Conservation (phyloP, 2,888 invertebrate species). For the Colostygia pectinataria region DNA sequence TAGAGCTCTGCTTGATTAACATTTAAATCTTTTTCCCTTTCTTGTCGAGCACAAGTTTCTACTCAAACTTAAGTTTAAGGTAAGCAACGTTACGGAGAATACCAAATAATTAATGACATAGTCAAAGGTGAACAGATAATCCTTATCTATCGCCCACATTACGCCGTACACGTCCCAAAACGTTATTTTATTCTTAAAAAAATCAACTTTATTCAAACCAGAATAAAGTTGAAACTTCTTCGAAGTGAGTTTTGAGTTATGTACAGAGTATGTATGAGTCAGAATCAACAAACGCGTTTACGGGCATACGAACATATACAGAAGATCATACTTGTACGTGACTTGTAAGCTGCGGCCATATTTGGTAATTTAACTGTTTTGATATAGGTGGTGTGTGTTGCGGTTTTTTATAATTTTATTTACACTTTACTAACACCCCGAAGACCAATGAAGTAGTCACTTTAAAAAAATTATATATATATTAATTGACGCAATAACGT, state of each 20-base stretch:
- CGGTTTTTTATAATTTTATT: slow-evolving; percentile 20
- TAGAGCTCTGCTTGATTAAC: too few relatives aligned
- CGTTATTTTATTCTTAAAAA: slow-evolving; percentile 34
- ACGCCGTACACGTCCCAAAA: slow-evolving; percentile 29
- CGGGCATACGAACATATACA: slow-evolving; percentile 52
- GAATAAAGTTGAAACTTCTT: slow-evolving; percentile 45
- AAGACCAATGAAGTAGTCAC: too few relatives aligned
- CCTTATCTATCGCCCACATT: slow-evolving; percentile 68
- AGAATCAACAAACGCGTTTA: slow-evolving; percentile 51
- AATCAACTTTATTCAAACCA: too few relatives aligned
- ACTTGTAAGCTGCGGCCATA: slow-evolving; percentile 53
- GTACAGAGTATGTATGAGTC: slow-evolving; percentile 52
- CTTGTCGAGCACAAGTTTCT: slow-evolving; percentile 1
- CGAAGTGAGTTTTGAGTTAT: slow-evolving; percentile 26
- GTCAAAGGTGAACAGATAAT: slow-evolving; percentile 44
- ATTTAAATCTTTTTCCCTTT: too few relatives aligned
- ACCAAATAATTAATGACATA: slow-evolving; percentile 31
- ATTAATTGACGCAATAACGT: too few relatives aligned
- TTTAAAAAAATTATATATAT: too few relatives aligned
- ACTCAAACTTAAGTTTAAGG: slow-evolving; percentile 15
- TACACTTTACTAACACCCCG: too few relatives aligned
- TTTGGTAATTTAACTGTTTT: slow-evolving; percentile 60
- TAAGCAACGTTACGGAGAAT: slow-evolving; percentile 19
- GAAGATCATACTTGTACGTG: slow-evolving; percentile 46
- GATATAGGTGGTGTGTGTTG: slow-evolving; percentile 47